phyloP scores from a whole-genome alignment of 2,113 vertebrate genomes.

The Haemorhous mexicanus region DNA sequence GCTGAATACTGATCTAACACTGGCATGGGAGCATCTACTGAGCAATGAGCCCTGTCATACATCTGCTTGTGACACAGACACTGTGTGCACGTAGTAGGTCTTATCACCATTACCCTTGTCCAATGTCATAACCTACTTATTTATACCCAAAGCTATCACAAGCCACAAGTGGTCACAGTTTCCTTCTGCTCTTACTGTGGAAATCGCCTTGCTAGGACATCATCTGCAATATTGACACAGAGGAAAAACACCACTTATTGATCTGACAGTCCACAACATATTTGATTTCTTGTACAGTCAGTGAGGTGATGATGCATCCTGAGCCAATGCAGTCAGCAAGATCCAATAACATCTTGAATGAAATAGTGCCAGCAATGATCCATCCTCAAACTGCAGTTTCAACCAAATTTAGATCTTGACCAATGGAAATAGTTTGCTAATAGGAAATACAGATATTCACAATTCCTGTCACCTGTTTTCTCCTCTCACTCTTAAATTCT shows the following conservation, averaged over 20 bases:
- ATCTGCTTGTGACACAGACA: background rate
- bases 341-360: background rate
- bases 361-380: background rate
- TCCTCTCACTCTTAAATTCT: background rate
- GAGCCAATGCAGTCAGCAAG: background rate
- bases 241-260: background rate
- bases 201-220: background rate
- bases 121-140: background rate
- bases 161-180: background rate
- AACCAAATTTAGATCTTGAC: background rate
- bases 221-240: background rate
- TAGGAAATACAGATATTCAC: background rate
- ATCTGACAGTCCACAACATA: background rate
- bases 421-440: background rate
- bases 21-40: background rate
- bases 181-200: background rate
- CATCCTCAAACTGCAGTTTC: background rate
- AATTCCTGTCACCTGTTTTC: background rate
- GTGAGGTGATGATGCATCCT: background rate
- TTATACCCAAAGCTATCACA: background rate
- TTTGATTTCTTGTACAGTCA: background rate
- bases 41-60: background rate
- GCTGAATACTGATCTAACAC: background rate
- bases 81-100: background rate
- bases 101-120: background rate